Conservation (phyloP, 2,113 vertebrate species). For the Campylomormyrus tamandua region DNA sequence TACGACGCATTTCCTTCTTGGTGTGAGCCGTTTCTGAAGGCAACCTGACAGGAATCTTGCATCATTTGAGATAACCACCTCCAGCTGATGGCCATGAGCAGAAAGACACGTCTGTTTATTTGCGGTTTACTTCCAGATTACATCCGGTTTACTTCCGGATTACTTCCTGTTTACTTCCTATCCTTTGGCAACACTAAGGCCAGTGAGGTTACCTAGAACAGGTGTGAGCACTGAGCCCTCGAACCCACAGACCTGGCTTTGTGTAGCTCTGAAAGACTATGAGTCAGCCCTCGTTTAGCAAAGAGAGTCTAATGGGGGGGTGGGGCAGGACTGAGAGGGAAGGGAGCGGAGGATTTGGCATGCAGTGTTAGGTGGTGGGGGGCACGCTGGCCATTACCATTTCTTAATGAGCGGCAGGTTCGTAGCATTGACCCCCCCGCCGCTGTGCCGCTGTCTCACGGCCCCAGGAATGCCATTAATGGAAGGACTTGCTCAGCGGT, state of each 20-base stretch:
- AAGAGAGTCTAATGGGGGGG: background rate
- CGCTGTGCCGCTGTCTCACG: background rate
- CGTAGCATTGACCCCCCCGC: background rate
- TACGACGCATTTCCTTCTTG: background rate
- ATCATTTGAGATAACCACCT: background rate
- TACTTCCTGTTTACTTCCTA: background rate
- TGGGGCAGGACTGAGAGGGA: background rate
- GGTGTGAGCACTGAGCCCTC: background rate
- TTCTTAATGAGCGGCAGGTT: constrained; percentile 22
- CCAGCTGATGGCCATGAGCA: background rate
- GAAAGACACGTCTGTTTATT: background rate
- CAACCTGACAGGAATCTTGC: background rate
- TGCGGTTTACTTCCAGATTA: background rate
- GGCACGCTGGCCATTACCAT: constrained; percentile 14
- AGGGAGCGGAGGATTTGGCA: background rate
- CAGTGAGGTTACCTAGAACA: background rate
- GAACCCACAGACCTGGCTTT: background rate
- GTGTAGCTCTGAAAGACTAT: background rate
- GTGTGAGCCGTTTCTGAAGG: background rate
- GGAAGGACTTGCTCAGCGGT: background rate
- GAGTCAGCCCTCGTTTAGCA: background rate
- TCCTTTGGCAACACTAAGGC: background rate
- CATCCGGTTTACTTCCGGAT: background rate
- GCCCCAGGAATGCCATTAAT: constrained; percentile 19
- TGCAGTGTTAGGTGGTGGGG: background rate